Base-by-base conservation (phyloP, 2,113 vertebrate species). In the Aphyosemion australe region DNA sequence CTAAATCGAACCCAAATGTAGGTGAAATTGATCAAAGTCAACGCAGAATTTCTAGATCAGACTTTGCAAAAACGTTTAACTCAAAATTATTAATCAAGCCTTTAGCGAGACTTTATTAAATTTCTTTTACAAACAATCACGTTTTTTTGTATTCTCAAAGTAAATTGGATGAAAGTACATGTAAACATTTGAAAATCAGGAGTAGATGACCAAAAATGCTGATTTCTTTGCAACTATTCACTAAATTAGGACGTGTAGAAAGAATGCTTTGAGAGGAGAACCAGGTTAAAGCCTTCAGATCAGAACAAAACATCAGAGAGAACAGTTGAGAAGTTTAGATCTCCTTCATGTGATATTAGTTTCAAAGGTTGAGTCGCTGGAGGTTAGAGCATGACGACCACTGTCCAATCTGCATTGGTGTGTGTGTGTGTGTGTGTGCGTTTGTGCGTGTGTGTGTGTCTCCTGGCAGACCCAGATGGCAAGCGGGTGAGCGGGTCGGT, bases 401-500 rank as follows among this genome's bases (percentile, higher is more conserved):
- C 45, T 59, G 50, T 72, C 64, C 52, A 46, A 9, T 16, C 49
- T 48, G 15, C 46, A 50, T 3, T 26, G 19, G 26, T 26, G 26
- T 26, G 26, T 26, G 26, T 26, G 26, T 26, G 26, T 26, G 26
- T 26, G 21, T 37, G 34, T 37, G 34, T 37, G 34, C 6, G 34
- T 56, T 45, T 63, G 60, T 62, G 49, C 46, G 11, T 12, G 41
- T 55, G 53, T 52, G 57, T 70, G 57, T 72, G 64, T 75, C 13
- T 79, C 51, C 52, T 79, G 84, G 78, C 56, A 61, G 76, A 76
- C 76, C 76, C 88, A 90, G 88, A 90, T 90, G 89, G 89, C 78
- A 84, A 81, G 80, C 81, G 76, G 83, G 78, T 55, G 69, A 73
- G 58, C 49, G 61, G 71, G 43, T 80, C 74, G 77, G 71, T 55